Conservation (phyloP, 37 sponge, comb jelly and placozoan genomes). For the Chondrilla cf. caribensis region DNA sequence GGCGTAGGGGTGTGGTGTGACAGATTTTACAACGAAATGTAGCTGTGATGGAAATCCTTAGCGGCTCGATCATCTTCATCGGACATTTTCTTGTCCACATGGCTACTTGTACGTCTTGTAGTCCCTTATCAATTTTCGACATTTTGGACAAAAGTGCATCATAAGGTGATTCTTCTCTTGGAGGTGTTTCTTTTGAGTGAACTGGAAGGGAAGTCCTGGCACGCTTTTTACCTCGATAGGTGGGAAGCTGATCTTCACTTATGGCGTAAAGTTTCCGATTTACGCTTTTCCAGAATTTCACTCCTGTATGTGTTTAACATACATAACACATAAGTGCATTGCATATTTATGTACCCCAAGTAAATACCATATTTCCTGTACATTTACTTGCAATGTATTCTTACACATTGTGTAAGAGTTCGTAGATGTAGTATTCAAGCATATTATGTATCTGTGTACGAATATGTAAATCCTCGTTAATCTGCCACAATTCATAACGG, state of each 20-base stretch:
- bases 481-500: no score
- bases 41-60: neutral
- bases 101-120: neutral
- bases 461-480: no score
- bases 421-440: no score
- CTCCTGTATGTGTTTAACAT: neutral
- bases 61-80: conserved; percentile 1
- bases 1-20: neutral
- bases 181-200: neutral
- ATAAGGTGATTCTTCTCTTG: neutral
- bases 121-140: neutral
- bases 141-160: neutral
- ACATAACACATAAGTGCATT: no score
- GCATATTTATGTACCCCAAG: no score
- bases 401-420: no score
- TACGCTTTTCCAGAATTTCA: conserved; percentile 12
- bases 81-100: neutral
- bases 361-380: no score
- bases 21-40: conserved; percentile 52
- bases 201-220: neutral
- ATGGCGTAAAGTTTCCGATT: conserved; percentile 8
- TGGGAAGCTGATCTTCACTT: neutral
- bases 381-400: no score
- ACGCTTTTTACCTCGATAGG: neutral
- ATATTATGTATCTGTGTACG: no score